Evolutionary conservation across 2,113 vertebrate genomes (phyloP), one percentile per base, ranked within the genome.

Genomic region (Hippocampus guttulatus): DNA sequence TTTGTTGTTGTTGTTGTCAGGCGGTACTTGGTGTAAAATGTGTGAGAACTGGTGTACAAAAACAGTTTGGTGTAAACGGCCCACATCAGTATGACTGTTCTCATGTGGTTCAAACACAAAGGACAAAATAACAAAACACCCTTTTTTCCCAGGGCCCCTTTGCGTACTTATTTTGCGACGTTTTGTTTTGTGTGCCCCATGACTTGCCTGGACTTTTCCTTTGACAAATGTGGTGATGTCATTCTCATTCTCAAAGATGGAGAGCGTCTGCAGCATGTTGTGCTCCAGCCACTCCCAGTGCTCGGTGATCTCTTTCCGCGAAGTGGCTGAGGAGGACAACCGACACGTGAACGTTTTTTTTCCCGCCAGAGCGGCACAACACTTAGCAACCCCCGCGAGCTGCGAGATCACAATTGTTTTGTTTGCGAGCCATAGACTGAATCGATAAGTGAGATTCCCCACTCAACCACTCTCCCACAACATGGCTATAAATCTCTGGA

Each of bases 201-300:
- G 43, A 40, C 52, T 73, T 91, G 98, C 97, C 96, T 99, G 97
- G 79, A 99, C 93, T 86, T 99, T 99, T 77, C 97, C 97, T 91
- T 96, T 97, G 76, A 99, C 96, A 70, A 99, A 99, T 0, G 96
- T 98, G 62, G 95, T 98, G 81, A 98, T 96, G 71, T 99, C 97
- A 1, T 98, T 98, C 84, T 99, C 97, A 41, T 98, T 99, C 87
- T 99, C 97, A 79, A 99, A 99, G 90, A 98, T 95, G 70, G 96
- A 97, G 60, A 99, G 95, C 0, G 97, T 99, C 91, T 99, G 96
- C 87, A 99, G 89, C 7, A 99, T 92, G 81, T 99, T 96, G 76
- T 97, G 94, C 70, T 99, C 97, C 69, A 99, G 93, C 97, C 97
- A 99, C 87, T 99, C 96, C 97, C 97, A 99, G 82, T 99, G 96